phyloP scores from a whole-genome alignment of 1,140 invertebrate species.

The Ladona fulva region DNA sequence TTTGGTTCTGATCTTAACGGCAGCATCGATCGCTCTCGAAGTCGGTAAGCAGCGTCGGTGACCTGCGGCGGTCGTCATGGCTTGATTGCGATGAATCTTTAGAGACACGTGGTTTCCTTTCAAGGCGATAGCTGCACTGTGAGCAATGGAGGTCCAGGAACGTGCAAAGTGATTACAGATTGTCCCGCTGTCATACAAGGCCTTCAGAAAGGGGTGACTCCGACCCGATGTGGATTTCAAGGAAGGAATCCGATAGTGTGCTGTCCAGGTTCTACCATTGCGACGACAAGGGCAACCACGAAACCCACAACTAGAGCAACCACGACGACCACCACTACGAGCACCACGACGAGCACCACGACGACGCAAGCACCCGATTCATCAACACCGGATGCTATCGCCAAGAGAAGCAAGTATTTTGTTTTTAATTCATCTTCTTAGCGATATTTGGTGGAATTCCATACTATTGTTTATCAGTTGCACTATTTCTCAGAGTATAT shows the following conservation, averaged over 20 bases:
- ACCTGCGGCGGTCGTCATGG: no score
- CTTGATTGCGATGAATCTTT: no score
- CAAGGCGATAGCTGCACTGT: constrained; percentile 12
- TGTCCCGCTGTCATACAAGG: constrained; percentile 13
- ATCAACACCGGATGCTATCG: not conserved
- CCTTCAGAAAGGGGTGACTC: not conserved
- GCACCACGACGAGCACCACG: not conserved
- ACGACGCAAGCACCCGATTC: not conserved
- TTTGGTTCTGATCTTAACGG: no score
- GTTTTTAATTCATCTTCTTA: no score
- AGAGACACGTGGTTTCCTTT: not conserved
- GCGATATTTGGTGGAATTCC: no score
- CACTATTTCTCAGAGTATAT: no score
- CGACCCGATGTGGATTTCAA: constrained; percentile 16
- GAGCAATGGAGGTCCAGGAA: not conserved
- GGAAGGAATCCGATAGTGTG: constrained; percentile 15
- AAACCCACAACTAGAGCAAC: not conserved
- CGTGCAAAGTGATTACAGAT: not conserved
- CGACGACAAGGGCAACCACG: not conserved
- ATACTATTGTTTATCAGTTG: no score
- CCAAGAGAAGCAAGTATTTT: not conserved
- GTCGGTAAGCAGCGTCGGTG: no score
- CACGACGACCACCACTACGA: not conserved
- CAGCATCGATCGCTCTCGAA: no score
- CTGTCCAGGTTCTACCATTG: constrained; percentile 6